Evolutionary conservation across 1,140 invertebrate genomes (phyloP).

Genomic region (Lucilia sericata): DNA sequence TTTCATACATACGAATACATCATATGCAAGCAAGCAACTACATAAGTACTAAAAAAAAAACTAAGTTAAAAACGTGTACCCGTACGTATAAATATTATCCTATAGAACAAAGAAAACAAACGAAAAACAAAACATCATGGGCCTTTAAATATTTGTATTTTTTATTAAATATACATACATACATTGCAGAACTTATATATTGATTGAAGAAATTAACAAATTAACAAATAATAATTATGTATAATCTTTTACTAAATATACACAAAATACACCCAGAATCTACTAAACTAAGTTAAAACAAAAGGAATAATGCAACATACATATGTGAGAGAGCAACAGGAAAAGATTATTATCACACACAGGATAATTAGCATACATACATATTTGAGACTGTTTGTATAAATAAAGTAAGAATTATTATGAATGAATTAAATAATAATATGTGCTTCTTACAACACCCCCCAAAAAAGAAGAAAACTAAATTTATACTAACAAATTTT

Average conservation of each 20-base stretch:
- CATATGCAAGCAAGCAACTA: neutral
- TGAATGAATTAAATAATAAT: neutral
- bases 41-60: neutral
- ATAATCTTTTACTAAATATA: too few species aligned
- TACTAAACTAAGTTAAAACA: neutral
- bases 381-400: conserved; percentile 32
- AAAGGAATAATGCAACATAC: neutral
- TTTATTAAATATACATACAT: neutral
- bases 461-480: too few species aligned
- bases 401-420: conserved; percentile 12
- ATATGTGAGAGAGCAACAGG: neutral
- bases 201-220: too few species aligned
- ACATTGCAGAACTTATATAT: too few species aligned
- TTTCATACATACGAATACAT: neutral
- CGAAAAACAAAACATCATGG: neutral
- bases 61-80: neutral
- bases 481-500: neutral
- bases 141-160: conserved; percentile 22
- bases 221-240: too few species aligned
- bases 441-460: neutral
- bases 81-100: neutral
- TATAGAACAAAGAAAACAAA: neutral
- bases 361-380: neutral
- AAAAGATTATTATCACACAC: neutral
- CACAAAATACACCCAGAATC: too few species aligned